Evolutionary conservation across 2,113 vertebrate species (phyloP).

Genomic region (Cyprinodon variegatus): DNA sequence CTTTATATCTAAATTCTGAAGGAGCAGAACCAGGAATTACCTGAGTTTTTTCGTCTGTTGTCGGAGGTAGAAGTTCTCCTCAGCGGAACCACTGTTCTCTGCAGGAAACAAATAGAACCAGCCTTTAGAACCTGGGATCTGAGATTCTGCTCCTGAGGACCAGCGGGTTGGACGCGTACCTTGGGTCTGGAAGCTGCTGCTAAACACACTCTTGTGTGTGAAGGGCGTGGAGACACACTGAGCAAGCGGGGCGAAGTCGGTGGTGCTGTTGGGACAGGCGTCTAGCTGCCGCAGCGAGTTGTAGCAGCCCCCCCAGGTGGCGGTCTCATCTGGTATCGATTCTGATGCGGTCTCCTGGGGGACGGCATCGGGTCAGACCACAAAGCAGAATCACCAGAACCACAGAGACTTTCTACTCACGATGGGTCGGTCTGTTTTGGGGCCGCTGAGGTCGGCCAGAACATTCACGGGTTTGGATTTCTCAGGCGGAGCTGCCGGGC

Average conservation of each 20-base stretch:
- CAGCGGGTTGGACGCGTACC: constrained; percentile 61
- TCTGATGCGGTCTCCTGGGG: constrained; percentile 79
- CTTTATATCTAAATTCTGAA: not conserved
- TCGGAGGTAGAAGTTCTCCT: constrained; percentile 63
- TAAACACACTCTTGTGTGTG: constrained; percentile 45
- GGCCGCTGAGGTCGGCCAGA: constrained; percentile 44
- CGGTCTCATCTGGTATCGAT: constrained; percentile 82
- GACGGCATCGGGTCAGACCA: not conserved
- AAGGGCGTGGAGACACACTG: constrained; percentile 88
- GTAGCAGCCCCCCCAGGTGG: constrained; percentile 82
- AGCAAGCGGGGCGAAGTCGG: constrained; percentile 84
- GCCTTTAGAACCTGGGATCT: not conserved
- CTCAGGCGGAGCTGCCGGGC: constrained; percentile 10
- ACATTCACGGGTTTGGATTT: constrained; percentile 28
- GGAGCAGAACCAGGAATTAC: constrained; percentile 66
- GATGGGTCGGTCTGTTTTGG: constrained; percentile 39
- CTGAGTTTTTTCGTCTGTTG: constrained; percentile 81
- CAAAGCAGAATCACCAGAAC: not conserved
- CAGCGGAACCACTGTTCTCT: constrained; percentile 71
- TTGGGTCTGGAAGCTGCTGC: constrained; percentile 61
- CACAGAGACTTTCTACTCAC: constrained; percentile 39
- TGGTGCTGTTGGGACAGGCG: constrained; percentile 84
- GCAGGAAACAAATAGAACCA: not conserved
- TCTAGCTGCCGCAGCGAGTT: constrained; percentile 82
- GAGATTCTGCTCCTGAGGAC: not conserved